phyloP scores from a whole-genome alignment of 2,113 vertebrate genomes.

The Menidia beryllina region DNA sequence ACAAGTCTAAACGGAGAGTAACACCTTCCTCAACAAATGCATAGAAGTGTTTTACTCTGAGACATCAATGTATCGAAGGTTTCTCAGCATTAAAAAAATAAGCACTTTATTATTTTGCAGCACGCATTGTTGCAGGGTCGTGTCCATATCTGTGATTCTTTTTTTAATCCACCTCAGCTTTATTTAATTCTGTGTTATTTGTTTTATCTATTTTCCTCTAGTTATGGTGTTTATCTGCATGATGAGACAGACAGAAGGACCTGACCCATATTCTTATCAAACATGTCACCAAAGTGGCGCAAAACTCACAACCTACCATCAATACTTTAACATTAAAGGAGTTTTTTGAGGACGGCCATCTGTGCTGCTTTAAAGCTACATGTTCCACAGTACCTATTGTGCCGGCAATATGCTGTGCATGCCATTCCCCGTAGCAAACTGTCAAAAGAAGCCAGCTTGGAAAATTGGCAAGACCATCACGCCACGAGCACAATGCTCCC shows the following conservation, averaged over 20 bases:
- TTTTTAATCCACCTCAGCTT: too few relatives aligned
- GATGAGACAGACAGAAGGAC: too few relatives aligned
- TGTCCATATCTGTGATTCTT: too few relatives aligned
- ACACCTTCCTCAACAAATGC: not conserved
- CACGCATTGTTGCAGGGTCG: not conserved
- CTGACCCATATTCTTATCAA: too few relatives aligned
- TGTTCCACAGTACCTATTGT: not conserved
- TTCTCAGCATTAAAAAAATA: not conserved
- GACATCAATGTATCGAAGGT: not conserved
- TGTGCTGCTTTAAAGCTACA: constrained; percentile 36
- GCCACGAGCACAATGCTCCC: not conserved
- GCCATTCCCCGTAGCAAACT: constrained; percentile 5
- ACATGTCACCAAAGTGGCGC: not conserved
- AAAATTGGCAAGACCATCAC: constrained; percentile 11
- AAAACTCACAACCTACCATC: not conserved
- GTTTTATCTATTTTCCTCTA: not conserved
- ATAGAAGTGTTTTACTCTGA: not conserved
- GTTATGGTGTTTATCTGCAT: not conserved
- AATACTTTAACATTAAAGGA: constrained; percentile 18
- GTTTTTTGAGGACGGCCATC: constrained; percentile 14
- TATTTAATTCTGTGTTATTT: too few relatives aligned
- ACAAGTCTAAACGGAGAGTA: not conserved
- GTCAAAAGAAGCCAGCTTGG: constrained; percentile 5
- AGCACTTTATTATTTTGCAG: not conserved
- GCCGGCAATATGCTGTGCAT: constrained; percentile 1